Percentiles rank a stretch among this genome's conserved stretches.
Evolutionary conservation across 1,140 invertebrate genomes (phyloP).

Genomic region (Goniozus legneri): DNA sequence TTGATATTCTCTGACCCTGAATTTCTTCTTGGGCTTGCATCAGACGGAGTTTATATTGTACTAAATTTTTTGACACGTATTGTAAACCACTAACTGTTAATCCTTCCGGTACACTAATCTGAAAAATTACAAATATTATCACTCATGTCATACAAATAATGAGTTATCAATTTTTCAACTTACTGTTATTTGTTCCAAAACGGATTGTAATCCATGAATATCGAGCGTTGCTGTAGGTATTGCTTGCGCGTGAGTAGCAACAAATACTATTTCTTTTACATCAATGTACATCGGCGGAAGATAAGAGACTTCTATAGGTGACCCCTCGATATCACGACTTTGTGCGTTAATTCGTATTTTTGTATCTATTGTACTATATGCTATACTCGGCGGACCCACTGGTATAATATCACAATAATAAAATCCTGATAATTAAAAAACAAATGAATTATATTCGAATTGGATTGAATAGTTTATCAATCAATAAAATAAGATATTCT

Average conservation of each 20-base stretch:
- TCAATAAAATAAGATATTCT: background rate
- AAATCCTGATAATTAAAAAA: constrained; percentile 33
- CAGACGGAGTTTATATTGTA: constrained; percentile 42
- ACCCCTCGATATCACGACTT: constrained; percentile 45
- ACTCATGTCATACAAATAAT: background rate
- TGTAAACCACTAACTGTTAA: constrained; percentile 33
- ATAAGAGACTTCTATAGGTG: constrained; percentile 42
- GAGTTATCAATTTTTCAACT: constrained; percentile 11
- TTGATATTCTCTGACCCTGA: constrained; percentile 43
- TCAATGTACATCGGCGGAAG: constrained; percentile 44
- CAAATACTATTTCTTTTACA: constrained; percentile 45
- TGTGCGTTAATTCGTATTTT: constrained; percentile 40
- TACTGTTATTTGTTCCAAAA: constrained; percentile 44
- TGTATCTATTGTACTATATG: constrained; percentile 39
- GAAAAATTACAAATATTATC: constrained; percentile 7
- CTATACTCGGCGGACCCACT: constrained; percentile 40
- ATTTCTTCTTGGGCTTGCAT: constrained; percentile 44
- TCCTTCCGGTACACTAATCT: constrained; percentile 46
- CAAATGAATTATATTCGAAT: constrained; percentile 3
- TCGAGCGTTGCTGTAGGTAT: constrained; percentile 35
- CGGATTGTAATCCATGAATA: constrained; percentile 41
- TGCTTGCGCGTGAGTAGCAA: constrained; percentile 28
- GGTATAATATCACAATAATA: constrained; percentile 53
- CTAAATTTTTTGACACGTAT: constrained; percentile 25
- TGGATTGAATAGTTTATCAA: background rate